These are phyloP conservation scores for Dryobotodes eremita DNA, from an alignment of 2,888 invertebrate genomes.

Conservation along the genomic window DNA sequence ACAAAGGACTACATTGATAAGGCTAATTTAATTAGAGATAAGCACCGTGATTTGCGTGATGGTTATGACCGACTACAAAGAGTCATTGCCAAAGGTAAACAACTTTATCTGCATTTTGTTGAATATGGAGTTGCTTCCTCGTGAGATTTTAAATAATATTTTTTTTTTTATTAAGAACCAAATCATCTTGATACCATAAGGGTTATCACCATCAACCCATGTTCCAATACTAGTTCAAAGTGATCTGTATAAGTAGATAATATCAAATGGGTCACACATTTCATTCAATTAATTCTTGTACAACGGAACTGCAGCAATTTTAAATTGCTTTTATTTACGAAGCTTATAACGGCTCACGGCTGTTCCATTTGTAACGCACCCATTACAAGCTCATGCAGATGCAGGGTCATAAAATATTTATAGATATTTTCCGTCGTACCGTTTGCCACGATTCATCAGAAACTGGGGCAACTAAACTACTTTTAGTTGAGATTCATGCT, in stretches of 20 bases:
- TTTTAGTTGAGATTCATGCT: constrained; percentile 2
- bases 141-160: neutral
- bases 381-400: constrained; percentile 18
- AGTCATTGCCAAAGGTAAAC: constrained; percentile 92
- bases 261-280: constrained; percentile 6
- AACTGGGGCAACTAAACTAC: constrained; percentile 34
- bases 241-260: neutral
- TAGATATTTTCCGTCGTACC: constrained; percentile 32
- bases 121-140: neutral
- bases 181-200: neutral
- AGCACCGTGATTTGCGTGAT: constrained; percentile 94
- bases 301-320: neutral
- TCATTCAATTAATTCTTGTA: neutral
- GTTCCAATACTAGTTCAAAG: neutral
- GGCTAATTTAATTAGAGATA: constrained; percentile 93
- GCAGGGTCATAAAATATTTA: constrained; percentile 45
- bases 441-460: constrained; percentile 11
- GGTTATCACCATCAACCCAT: constrained; percentile 18
- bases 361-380: constrained; percentile 13
- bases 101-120: constrained; percentile 19
- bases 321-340: neutral
- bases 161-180: neutral
- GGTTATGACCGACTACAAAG: constrained; percentile 95
- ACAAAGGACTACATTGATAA: constrained; percentile 92
- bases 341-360: neutral